A percentile compares a stretch with the other conserved stretches of the same genome.
Evolutionary conservation across 1,140 invertebrate species (phyloP).

Genomic region (Drosophila orosa): DNA sequence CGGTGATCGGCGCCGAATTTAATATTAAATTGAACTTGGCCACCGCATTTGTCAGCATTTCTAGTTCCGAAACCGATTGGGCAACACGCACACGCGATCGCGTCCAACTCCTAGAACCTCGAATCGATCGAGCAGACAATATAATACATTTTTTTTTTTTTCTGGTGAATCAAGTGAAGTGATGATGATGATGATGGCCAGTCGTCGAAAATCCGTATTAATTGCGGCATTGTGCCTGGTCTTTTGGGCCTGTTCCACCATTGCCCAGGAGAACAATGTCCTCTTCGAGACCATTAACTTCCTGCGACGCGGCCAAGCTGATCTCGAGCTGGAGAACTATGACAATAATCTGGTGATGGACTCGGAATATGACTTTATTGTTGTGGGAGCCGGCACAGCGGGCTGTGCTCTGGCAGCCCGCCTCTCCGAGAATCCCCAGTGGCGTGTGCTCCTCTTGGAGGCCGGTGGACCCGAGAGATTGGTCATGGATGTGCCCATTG

Average conservation of each 20-base stretch:
- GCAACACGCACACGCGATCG: conserved; percentile 65
- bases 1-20: conserved; percentile 64
- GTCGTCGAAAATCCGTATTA: conserved; percentile 15
- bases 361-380: conserved; percentile 87
- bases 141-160: conserved; percentile 30
- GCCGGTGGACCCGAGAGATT: conserved; percentile 87
- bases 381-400: conserved; percentile 90
- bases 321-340: conserved; percentile 66
- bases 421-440: conserved; percentile 86
- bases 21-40: conserved; percentile 83
- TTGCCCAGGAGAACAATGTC: conserved; percentile 69
- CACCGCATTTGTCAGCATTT: conserved; percentile 70
- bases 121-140: not conserved
- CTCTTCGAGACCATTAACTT: conserved; percentile 77
- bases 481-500: conserved; percentile 88
- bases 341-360: conserved; percentile 78
- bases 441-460: conserved; percentile 89
- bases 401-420: conserved; percentile 89
- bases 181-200: conserved; percentile 14
- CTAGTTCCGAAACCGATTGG: conserved; percentile 75
- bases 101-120: conserved; percentile 12
- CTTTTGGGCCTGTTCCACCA: not conserved
- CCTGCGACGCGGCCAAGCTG: conserved; percentile 59
- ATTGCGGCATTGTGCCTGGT: conserved; percentile 18
- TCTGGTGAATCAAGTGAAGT: conserved; percentile 36